Evolutionary conservation across 1,140 invertebrate genomes (phyloP), one percentile per base, ranked within the genome.

Genomic region (Brachionus paranguensis): DNA sequence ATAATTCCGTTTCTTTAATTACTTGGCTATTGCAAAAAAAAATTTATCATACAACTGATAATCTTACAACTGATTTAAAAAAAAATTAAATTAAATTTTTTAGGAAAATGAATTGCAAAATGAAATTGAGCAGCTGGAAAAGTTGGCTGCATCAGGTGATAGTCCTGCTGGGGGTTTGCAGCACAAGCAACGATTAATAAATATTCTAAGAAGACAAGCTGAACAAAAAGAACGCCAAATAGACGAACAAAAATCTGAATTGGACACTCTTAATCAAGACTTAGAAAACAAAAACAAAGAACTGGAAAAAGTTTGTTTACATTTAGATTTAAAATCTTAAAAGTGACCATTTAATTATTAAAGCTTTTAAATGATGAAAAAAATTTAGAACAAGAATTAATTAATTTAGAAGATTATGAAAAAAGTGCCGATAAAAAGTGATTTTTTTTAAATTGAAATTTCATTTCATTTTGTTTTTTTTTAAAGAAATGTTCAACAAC

Each of bases 401-500:
- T 24, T 47, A 29, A 50, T 20, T 20, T 83, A 10, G 79, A 83
- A 83, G 64, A 83, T 2, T 68, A 43, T 29, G 79, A 83, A 17
- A 50, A 68, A 20, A 83, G 43, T 72, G 79, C 79, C 8, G 60
- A 65, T n/a, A 65, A 83, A 72, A 83, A 68, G 53, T 93, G 24
- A 17, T 11, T 17, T 37, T 37, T 7, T 37, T 6, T 37, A 6
- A 0, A 4, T 0, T 7, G 33, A 29, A 12, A 29, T 70, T 33
- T n/a, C 14, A 14, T 37, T n/a, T 37, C 0, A 70, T 5, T 33
- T 70, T 70, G 7, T 65, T 14, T n/a, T 37, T n/a, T 37, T 37
- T 70, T 12, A 70, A 37, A 72, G 68, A 45, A 87, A 91, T 45
- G 85, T 93, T n/a, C 89, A 91, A 85, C 92, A 91, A 86, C 88